Percentiles rank a stretch among this genome's conserved stretches.
phyloP scores from a whole-genome alignment of 2,113 vertebrate genomes.

The Daphoenositta chrysoptera region DNA sequence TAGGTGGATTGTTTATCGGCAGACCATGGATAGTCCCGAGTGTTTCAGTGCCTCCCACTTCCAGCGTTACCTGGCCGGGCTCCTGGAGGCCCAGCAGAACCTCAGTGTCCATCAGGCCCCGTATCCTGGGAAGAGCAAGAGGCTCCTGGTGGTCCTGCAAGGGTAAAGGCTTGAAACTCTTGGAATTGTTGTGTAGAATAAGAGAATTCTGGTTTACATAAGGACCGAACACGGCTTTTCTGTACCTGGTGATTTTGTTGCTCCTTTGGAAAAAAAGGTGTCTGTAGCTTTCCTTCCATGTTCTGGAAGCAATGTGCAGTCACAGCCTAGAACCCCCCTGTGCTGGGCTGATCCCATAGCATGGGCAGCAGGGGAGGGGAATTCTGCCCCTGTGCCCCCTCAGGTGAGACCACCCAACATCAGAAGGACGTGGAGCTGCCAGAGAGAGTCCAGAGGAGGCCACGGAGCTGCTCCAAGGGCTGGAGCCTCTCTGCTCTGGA shows the following conservation, averaged over 20 bases:
- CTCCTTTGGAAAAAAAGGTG: background rate
- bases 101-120: constrained; percentile 17
- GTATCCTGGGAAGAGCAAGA: constrained; percentile 62
- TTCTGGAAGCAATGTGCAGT: fast-evolving
- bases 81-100: constrained; percentile 78
- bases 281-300: fast-evolving
- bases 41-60: constrained; percentile 87
- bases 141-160: constrained; percentile 86
- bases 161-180: constrained; percentile 73
- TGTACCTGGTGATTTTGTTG: background rate
- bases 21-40: constrained; percentile 77
- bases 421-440: background rate
- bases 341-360: background rate
- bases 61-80: constrained; percentile 82
- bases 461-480: fast-evolving
- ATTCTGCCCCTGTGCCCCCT: background rate
- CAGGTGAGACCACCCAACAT: background rate
- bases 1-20: constrained; percentile 88
- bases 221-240: background rate
- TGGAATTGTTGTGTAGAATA: background rate
- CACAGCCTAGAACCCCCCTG: fast-evolving
- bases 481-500: background rate
- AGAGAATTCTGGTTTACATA: fast-evolving
- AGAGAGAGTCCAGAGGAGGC: background rate
- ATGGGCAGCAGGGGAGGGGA: background rate